Evolutionary conservation across 2,888 invertebrate species (phyloP), one percentile per base, ranked within the genome.

Genomic region (Trissolcus japonicus): DNA sequence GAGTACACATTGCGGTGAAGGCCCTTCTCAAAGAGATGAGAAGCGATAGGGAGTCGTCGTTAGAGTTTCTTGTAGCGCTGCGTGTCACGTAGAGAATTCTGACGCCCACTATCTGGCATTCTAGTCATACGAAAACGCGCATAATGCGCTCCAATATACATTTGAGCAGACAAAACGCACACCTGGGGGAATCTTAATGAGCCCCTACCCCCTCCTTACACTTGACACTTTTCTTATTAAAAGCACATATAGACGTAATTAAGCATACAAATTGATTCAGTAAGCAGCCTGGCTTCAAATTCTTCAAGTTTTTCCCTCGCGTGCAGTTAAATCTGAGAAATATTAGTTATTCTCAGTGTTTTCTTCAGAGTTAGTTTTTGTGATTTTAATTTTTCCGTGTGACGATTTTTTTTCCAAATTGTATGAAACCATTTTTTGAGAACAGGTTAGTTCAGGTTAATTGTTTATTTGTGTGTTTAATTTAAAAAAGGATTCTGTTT

Each of bases 91-190:
- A 73, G 55, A 61, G 62, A 71, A 61, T 62, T 79, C 66, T 76
- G 68, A 78, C 80, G 81, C 81, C 80, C 79, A 80, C 81, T 75
- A 81, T 79, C 76, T 67, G 72, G 79, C 80, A 80, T 80, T 80
- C 80, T 77, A 77, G 79, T 79, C 79, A 75, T 78, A 72, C 68
- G 72, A 65, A 68, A 60, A 72, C 69, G 68, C 68, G 63, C 57
- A 54, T 61, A 59, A 65, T 66, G 69, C 59, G 59, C 65, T 63
- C 62, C 53, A 68, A 68, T 60, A 61, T 61, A 59, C 65, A 16
- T 59, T 53, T n/a, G 59, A 56, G 21, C 53, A 43, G 59, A 57
- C 63, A 65, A 75, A 59, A 68, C 51, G 60, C 51, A 55, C 53
- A 68, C 59, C 54, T 65, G 55, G 25, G 56, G 53, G 74, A 74